phyloP scores from a whole-genome alignment of 2,113 vertebrate species.

The Tupaia chinensis region DNA sequence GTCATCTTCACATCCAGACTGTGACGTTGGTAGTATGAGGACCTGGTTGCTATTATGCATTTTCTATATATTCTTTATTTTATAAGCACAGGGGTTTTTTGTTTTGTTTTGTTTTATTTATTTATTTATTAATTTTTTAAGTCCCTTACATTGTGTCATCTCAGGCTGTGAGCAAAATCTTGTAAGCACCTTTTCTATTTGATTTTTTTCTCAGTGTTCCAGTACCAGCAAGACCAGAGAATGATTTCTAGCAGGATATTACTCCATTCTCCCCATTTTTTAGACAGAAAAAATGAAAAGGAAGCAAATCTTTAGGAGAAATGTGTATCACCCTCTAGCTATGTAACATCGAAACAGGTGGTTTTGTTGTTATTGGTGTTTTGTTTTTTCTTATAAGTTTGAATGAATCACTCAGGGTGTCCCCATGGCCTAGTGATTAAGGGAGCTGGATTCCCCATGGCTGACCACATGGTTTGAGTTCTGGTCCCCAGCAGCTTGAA shows the following conservation, averaged over 20 bases:
- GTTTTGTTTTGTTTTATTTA: too few relatives aligned
- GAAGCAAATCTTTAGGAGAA: not conserved
- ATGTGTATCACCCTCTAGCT: not conserved
- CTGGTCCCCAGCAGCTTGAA: too few relatives aligned
- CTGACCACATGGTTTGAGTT: too few relatives aligned
- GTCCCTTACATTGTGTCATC: not conserved
- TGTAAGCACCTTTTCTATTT: not conserved
- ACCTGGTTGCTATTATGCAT: too few relatives aligned
- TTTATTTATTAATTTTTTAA: not conserved
- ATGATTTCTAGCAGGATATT: not conserved
- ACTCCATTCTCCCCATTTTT: not conserved
- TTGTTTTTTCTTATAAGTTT: not conserved
- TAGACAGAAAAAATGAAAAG: constrained; percentile 20
- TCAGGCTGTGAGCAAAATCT: not conserved
- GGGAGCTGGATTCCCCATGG: too few relatives aligned
- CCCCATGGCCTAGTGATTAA: too few relatives aligned
- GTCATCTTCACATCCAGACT: not conserved
- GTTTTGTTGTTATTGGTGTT: too few relatives aligned
- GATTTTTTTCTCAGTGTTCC: constrained; percentile 26
- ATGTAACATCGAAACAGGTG: not conserved
- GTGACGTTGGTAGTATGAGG: not conserved
- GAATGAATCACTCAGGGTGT: not conserved
- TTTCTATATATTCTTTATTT: too few relatives aligned
- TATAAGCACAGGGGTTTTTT: too few relatives aligned
- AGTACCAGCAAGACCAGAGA: not conserved